Evolutionary conservation across 2,888 invertebrate species (phyloP).

Genomic region (Uloborus plumipes): DNA sequence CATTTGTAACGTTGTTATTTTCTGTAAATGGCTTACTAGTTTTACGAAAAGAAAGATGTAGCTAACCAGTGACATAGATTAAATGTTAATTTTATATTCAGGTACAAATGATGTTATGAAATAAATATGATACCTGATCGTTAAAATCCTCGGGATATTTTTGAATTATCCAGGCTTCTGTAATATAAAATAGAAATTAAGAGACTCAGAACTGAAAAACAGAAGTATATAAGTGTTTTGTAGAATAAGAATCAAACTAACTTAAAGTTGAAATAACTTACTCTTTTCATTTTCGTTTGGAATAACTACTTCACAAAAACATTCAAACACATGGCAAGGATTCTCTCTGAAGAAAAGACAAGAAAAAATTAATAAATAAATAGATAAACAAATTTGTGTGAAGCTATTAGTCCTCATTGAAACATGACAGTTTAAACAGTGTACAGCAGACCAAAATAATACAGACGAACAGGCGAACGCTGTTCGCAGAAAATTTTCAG

Average conservation of each 20-base stretch:
- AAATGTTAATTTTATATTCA: too few species aligned
- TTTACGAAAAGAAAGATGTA: too few species aligned
- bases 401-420: too few species aligned
- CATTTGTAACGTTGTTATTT: too few species aligned
- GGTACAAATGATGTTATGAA: not conserved
- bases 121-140: slow-evolving; percentile 65
- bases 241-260: not conserved
- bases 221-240: not conserved
- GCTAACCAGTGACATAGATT: too few species aligned
- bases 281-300: slow-evolving; percentile 56
- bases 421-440: too few species aligned
- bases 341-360: slow-evolving; percentile 50
- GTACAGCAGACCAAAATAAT: too few species aligned
- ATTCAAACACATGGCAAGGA: slow-evolving; percentile 60
- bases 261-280: slow-evolving; percentile 18
- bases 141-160: slow-evolving; percentile 69
- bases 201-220: not conserved
- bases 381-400: too few species aligned
- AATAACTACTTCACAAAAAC: slow-evolving; percentile 63
- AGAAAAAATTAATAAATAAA: too few species aligned
- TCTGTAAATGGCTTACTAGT: too few species aligned
- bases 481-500: too few species aligned
- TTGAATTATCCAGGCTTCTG: slow-evolving; percentile 66
- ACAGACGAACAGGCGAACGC: too few species aligned
- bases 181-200: slow-evolving; percentile 20